phyloP scores from a whole-genome alignment of 2,888 invertebrate genomes.

The Agrotis ipsilon region DNA sequence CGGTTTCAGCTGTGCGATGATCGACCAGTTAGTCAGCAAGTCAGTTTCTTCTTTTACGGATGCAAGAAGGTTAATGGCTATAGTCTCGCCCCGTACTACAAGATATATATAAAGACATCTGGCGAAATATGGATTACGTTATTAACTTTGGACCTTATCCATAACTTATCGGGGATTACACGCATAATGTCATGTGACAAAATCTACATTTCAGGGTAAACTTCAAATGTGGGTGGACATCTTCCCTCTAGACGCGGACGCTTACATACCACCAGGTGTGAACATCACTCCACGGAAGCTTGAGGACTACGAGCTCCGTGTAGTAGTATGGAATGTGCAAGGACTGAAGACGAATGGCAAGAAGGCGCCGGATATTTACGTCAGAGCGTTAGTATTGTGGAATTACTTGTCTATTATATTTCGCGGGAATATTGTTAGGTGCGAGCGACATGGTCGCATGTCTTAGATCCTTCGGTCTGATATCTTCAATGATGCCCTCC shows the following conservation, averaged over 20 bases:
- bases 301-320: slow-evolving; percentile 92
- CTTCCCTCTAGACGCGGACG: slow-evolving; percentile 91
- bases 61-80: too few species aligned
- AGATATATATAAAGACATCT: too few species aligned
- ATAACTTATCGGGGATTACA: too few species aligned
- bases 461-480: too few species aligned
- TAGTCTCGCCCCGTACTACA: too few species aligned
- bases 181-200: too few species aligned
- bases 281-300: slow-evolving; percentile 95
- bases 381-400: slow-evolving; percentile 91
- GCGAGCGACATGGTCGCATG: too few species aligned
- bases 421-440: not conserved
- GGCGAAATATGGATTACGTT: too few species aligned
- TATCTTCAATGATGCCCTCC: not conserved
- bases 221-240: slow-evolving; percentile 98
- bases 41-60: too few species aligned
- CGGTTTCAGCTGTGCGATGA: too few species aligned
- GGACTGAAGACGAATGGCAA: slow-evolving; percentile 92
- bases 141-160: too few species aligned
- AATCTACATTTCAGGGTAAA: slow-evolving; percentile 93
- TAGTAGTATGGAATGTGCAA: slow-evolving; percentile 93
- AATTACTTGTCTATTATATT: not conserved
- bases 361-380: slow-evolving; percentile 94
- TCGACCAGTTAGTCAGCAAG: too few species aligned
- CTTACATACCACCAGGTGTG: slow-evolving; percentile 93